A percentile compares a stretch with the other conserved stretches of the same genome.
phyloP scores from a whole-genome alignment of 2,888 invertebrate species.

The Antheraea yamamai region DNA sequence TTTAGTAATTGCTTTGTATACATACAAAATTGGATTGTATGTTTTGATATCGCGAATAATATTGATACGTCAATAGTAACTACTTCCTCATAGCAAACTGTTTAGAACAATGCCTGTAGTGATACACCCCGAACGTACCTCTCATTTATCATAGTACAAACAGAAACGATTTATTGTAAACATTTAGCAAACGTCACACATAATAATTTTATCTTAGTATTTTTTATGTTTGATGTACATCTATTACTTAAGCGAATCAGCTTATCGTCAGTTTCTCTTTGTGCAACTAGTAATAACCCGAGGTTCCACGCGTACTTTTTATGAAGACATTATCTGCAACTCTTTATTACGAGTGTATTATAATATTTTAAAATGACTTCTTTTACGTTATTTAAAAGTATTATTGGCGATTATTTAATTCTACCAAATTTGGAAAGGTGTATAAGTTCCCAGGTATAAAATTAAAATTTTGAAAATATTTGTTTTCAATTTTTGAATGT shows the following conservation, averaged over 20 bases:
- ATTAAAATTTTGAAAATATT: too few species aligned
- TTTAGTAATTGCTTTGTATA: not conserved
- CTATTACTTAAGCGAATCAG: not conserved
- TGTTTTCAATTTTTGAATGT: too few species aligned
- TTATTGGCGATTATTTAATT: too few species aligned
- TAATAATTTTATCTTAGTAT: slow-evolving; percentile 18
- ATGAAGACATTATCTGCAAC: too few species aligned
- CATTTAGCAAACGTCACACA: slow-evolving; percentile 34
- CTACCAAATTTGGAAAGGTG: too few species aligned
- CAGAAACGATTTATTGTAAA: slow-evolving; percentile 46
- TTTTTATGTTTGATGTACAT: slow-evolving; percentile 13
- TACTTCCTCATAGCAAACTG: slow-evolving; percentile 12
- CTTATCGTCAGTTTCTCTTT: slow-evolving; percentile 11
- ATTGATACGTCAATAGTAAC: not conserved
- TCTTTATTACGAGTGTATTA: too few species aligned
- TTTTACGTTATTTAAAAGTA: too few species aligned
- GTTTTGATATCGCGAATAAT: not conserved
- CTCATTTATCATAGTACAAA: slow-evolving; percentile 51
- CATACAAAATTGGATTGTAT: not conserved
- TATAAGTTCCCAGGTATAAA: too few species aligned
- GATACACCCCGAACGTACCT: slow-evolving; percentile 52
- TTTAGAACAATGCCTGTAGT: slow-evolving; percentile 18
- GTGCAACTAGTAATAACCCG: not conserved
- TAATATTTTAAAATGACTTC: too few species aligned
- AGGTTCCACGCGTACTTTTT: too few species aligned